These are phyloP conservation scores for Hycleus phaleratus DNA, from an alignment of 1,140 invertebrate species.

Conservation along the genomic window DNA sequence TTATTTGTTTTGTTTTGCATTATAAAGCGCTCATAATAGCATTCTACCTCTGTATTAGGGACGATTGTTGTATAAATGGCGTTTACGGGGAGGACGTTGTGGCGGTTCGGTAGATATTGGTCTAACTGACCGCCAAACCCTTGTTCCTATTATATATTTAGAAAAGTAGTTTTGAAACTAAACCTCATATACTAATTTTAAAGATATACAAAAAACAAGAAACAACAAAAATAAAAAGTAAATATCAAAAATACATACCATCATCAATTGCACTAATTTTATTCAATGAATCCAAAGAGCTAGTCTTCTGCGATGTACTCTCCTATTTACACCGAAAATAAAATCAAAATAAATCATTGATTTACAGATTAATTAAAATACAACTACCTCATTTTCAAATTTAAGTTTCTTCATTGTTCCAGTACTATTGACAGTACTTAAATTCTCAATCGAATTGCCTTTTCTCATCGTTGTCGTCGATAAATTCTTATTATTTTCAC, in stretches of 20 bases:
- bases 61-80: slow-evolving; percentile 34
- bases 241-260: slow-evolving; percentile 42
- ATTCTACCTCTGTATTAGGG: slow-evolving; percentile 28
- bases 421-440: slow-evolving; percentile 20
- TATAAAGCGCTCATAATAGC: slow-evolving; percentile 9
- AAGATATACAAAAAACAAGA: not conserved
- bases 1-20: not conserved
- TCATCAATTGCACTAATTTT: slow-evolving; percentile 46
- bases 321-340: slow-evolving; percentile 4
- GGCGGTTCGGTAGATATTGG: slow-evolving; percentile 32
- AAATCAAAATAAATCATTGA: too few species aligned
- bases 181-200: not conserved
- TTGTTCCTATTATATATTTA: slow-evolving; percentile 26
- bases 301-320: slow-evolving; percentile 26
- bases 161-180: not conserved
- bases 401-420: slow-evolving; percentile 36
- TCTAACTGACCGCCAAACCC: slow-evolving; percentile 39
- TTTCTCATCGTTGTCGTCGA: slow-evolving; percentile 23
- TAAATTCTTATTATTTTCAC: not conserved
- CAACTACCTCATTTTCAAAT: slow-evolving; percentile 36
- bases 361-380: not conserved
- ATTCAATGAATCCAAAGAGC: slow-evolving; percentile 58
- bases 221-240: not conserved
- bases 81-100: slow-evolving; percentile 37
- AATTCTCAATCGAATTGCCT: slow-evolving; percentile 40